These are phyloP conservation scores for Acanthopagrus latus DNA, from an alignment of 2,797 vertebrate species.

Conservation along the genomic window DNA sequence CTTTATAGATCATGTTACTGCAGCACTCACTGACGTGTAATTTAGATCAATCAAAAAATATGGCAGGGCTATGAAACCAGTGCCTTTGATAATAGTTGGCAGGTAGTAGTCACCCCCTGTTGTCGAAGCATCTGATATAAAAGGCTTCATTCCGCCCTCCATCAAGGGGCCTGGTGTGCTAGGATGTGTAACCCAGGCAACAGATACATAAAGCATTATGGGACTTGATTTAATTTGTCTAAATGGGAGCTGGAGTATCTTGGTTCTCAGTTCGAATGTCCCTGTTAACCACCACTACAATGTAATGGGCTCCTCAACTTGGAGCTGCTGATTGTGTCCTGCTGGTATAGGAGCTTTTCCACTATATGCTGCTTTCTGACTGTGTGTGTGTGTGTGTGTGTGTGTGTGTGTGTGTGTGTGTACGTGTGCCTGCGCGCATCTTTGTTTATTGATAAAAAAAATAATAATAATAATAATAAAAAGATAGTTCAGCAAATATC, in stretches of 20 bases:
- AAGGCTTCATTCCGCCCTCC: slow-evolving; percentile 82
- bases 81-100: slow-evolving; percentile 87
- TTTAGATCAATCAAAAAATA: slow-evolving; percentile 89
- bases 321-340: slow-evolving; percentile 76
- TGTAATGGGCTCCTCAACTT: slow-evolving; percentile 86
- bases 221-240: slow-evolving; percentile 89
- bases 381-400: background rate
- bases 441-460: slow-evolving; percentile 2
- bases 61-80: slow-evolving; percentile 84
- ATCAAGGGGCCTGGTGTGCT: slow-evolving; percentile 82
- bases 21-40: slow-evolving; percentile 85
- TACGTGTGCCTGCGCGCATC: background rate
- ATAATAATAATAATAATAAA: background rate
- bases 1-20: slow-evolving; percentile 87
- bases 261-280: slow-evolving; percentile 87
- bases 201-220: slow-evolving; percentile 83
- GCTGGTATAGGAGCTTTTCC: slow-evolving; percentile 73
- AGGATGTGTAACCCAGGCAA: slow-evolving; percentile 84
- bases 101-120: slow-evolving; percentile 84
- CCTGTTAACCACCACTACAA: slow-evolving; percentile 89
- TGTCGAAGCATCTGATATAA: slow-evolving; percentile 83
- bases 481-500: slow-evolving; percentile 28
- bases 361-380: slow-evolving; percentile 61
- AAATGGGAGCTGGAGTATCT: slow-evolving; percentile 86
- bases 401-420: background rate